phyloP scores from a whole-genome alignment of 1,140 invertebrate species.

The Drosophila teissieri region DNA sequence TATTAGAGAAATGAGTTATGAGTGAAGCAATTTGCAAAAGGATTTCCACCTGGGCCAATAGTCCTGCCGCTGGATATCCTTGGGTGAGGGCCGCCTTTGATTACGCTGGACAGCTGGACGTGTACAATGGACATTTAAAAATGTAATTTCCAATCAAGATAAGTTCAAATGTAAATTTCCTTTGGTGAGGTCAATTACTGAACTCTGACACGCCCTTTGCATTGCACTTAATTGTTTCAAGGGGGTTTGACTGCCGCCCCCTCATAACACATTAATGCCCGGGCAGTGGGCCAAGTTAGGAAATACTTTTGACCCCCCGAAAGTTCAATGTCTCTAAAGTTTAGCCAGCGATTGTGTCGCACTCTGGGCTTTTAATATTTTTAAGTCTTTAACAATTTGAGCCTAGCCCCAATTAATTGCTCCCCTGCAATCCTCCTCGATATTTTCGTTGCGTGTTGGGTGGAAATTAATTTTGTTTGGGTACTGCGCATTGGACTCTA shows the following conservation, averaged over 20 bases:
- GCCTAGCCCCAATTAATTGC: conserved; percentile 22
- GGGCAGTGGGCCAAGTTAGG: conserved; percentile 14
- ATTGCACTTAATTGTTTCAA: conserved; percentile 59
- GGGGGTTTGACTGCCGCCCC: not conserved
- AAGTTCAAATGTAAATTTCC: conserved; percentile 73
- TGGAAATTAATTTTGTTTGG: conserved; percentile 57
- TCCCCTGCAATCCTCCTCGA: not conserved
- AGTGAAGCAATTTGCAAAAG: conserved; percentile 45
- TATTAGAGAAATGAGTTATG: conserved; percentile 67
- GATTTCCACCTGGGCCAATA: conserved; percentile 40
- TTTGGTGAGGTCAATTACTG: conserved; percentile 39
- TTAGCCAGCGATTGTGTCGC: conserved; percentile 31
- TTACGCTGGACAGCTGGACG: conserved; percentile 56
- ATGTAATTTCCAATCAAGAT: conserved; percentile 71
- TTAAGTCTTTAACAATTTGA: conserved; percentile 42
- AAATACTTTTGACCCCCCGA: conserved; percentile 24
- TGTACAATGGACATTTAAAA: conserved; percentile 56
- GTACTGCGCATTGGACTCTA: conserved; percentile 42
- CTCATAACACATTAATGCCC: conserved; percentile 32
- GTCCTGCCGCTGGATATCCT: conserved; percentile 14
- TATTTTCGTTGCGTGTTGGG: conserved; percentile 36
- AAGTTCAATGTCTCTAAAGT: conserved; percentile 45
- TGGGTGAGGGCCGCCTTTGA: conserved; percentile 48
- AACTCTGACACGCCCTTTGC: conserved; percentile 1
- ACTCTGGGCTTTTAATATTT: conserved; percentile 23